Evolutionary conservation across 2,113 vertebrate genomes (phyloP), one percentile per base, ranked within the genome.

Genomic region (Halcyon malimbica): DNA sequence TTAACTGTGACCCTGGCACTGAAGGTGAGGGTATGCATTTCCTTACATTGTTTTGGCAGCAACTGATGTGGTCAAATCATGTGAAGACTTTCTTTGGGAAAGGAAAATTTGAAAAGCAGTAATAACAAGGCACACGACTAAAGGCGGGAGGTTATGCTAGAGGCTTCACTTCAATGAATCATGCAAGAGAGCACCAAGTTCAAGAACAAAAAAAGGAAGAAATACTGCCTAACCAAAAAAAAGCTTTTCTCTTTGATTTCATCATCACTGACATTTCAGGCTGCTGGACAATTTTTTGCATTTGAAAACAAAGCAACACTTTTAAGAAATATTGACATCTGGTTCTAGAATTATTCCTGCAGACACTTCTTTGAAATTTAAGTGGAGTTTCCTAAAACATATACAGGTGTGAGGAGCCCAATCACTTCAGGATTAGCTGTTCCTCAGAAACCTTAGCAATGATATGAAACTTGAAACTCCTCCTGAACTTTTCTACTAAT

Each of bases 401-500:
- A 97, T 97, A 96, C 97, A 97, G 98, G 97, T 98, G 98, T 93
- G 96, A 98, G 97, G 79, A 98, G 93, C 93, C 91, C 64, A 97
- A 16, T 97, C 64, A 14, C 92, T 95, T 96, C 91, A 95, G 98
- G 98, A 99, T 99, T 99, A 99, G 98, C 98, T 98, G 98, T 98
- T 98, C 98, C 98, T 98, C 98, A 97, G 98, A 98, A 98, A 98
- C 98, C 98, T 98, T 98, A 97, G 97, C 98, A 98, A 98, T 97
- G 97, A 98, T 98, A 98, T 98, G 99, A 99, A 99, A 99, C 98
- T 97, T 96, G 99, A 99, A 98, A 98, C 99, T 98, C 91, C 96
- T 98, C 98, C 98, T 99, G 98, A 99, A 99, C 99, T 99, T 99
- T 98, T 97, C 98, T 98, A 97, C 98, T 99, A 99, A 99, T 99